These are phyloP conservation scores for Pao palembangensis DNA, from an alignment of 2,113 vertebrate genomes.

Conservation along the genomic window DNA sequence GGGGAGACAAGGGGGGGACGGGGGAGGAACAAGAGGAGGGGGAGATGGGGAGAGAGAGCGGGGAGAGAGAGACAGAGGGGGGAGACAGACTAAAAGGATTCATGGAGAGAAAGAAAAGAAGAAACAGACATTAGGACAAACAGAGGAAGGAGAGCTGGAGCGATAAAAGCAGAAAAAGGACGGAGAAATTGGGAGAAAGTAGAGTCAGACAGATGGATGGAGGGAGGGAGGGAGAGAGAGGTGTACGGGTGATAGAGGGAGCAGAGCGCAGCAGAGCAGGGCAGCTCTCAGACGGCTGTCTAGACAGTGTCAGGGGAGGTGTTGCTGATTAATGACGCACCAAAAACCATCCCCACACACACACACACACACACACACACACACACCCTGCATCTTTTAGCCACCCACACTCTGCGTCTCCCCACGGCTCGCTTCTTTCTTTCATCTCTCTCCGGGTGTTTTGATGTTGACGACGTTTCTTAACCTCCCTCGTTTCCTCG, in stretches of 20 bases:
- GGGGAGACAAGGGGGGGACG: slow-evolving; percentile 24
- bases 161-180: neutral
- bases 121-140: slow-evolving; percentile 4
- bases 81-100: slow-evolving; percentile 8
- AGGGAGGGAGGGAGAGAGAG: slow-evolving; percentile 21
- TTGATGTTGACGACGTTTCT: slow-evolving; percentile 3
- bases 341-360: slow-evolving; percentile 45
- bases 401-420: slow-evolving; percentile 55
- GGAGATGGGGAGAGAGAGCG: neutral
- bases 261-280: slow-evolving; percentile 61
- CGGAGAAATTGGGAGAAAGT: slow-evolving; percentile 24
- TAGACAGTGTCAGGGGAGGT: slow-evolving; percentile 73
- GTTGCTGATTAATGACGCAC: slow-evolving; percentile 73
- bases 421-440: slow-evolving; percentile 35
- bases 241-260: slow-evolving; percentile 52
- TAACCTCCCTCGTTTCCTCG: neutral
- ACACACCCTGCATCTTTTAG: slow-evolving; percentile 37
- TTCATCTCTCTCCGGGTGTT: slow-evolving; percentile 29
- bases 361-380: slow-evolving; percentile 16
- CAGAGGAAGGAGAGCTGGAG: slow-evolving; percentile 5
- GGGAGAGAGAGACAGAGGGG: slow-evolving; percentile 16
- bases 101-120: slow-evolving; percentile 1
- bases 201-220: slow-evolving; percentile 13
- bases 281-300: slow-evolving; percentile 71
- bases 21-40: neutral